A percentile compares a stretch with the other conserved stretches of the same genome.
These are phyloP conservation scores for Berghia stephanieae DNA, from an alignment of 1,140 invertebrate species.

Conservation along the genomic window DNA sequence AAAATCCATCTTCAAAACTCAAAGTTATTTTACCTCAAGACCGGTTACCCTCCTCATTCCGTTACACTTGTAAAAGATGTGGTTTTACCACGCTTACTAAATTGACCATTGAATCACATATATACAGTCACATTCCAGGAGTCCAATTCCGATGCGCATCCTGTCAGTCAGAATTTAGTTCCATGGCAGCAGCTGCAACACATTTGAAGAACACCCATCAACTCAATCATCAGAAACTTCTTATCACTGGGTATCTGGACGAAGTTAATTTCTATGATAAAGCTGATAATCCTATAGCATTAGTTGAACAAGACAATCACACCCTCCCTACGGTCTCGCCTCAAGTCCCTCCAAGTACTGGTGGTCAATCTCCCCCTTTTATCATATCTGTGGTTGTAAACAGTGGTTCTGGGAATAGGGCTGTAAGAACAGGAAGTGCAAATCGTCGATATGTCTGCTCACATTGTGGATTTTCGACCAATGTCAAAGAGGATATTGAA, in stretches of 20 bases:
- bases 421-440: too few species aligned
- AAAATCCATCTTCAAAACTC: too few species aligned
- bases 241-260: constrained; percentile 38
- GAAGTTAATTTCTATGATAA: constrained; percentile 41
- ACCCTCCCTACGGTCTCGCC: not conserved
- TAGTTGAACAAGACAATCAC: not conserved
- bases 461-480: constrained; percentile 48
- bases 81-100: constrained; percentile 38
- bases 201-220: constrained; percentile 45
- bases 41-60: too few species aligned
- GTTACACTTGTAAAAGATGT: constrained; percentile 44
- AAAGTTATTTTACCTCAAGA: too few species aligned
- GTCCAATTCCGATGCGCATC: constrained; percentile 47
- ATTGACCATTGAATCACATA: constrained; percentile 46
- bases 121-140: constrained; percentile 48
- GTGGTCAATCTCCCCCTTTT: constrained; percentile 36
- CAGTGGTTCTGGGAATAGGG: too few species aligned
- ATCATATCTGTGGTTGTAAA: constrained; percentile 46
- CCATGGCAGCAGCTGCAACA: constrained; percentile 36
- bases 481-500: constrained; percentile 42
- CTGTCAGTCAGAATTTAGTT: constrained; percentile 42
- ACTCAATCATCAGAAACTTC: constrained; percentile 39
- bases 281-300: constrained; percentile 20
- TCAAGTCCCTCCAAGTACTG: not conserved
- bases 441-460: constrained; percentile 47